phyloP scores from a whole-genome alignment of 2,797 vertebrate genomes.

The Danio tinwini region DNA sequence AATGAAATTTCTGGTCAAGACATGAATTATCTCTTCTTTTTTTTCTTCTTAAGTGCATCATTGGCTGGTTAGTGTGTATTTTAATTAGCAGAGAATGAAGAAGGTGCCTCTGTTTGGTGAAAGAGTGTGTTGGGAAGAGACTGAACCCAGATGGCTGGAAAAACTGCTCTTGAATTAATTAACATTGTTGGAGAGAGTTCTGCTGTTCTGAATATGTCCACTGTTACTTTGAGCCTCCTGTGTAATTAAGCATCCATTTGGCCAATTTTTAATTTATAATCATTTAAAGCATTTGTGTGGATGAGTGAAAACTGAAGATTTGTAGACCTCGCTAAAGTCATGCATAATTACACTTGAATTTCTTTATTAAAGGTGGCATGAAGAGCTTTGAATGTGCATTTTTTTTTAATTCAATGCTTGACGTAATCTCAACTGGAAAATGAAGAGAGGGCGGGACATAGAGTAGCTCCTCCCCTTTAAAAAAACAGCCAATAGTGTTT shows the following conservation, averaged over 20 bases:
- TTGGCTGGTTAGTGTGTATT: not conserved
- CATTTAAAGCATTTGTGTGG: not conserved
- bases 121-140: constrained; percentile 52
- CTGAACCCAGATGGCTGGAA: constrained; percentile 72
- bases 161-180: constrained; percentile 67
- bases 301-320: not conserved
- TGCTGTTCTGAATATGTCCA: constrained; percentile 27
- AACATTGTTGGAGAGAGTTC: constrained; percentile 20
- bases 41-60: constrained; percentile 15
- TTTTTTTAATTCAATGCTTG: too few relatives aligned
- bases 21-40: not conserved
- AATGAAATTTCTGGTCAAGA: not conserved
- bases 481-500: too few relatives aligned
- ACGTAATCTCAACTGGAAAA: too few relatives aligned
- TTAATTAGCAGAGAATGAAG: constrained; percentile 15
- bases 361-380: too few relatives aligned
- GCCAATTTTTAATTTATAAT: constrained; percentile 3
- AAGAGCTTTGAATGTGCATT: too few relatives aligned
- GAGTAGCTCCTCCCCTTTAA: too few relatives aligned
- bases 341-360: too few relatives aligned
- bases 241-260: constrained; percentile 45
- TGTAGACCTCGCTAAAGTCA: not conserved
- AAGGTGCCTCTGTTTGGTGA: constrained; percentile 39
- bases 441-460: too few relatives aligned
- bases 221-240: constrained; percentile 17